These are phyloP conservation scores for Conus ventricosus DNA, from an alignment of 1,140 invertebrate species.

Conservation along the genomic window DNA sequence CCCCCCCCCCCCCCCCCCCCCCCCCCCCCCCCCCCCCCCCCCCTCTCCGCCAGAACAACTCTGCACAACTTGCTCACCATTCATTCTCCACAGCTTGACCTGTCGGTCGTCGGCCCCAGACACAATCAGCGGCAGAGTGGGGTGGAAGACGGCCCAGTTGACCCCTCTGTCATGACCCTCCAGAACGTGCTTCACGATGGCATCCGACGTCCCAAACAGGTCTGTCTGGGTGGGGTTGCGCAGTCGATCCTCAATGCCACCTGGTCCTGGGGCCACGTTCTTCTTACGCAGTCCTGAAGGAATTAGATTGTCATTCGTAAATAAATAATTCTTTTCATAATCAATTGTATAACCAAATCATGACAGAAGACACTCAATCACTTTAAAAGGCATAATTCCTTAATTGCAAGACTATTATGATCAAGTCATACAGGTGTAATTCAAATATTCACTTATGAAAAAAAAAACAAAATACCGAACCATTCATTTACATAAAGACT, in stretches of 20 bases:
- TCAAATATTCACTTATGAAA: too few relatives aligned
- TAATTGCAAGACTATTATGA: neutral
- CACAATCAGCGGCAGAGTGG: slow-evolving; percentile 94
- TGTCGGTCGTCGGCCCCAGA: slow-evolving; percentile 98
- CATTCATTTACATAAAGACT: too few relatives aligned
- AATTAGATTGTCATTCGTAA: slow-evolving; percentile 4
- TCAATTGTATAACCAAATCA: neutral
- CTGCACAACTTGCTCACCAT: slow-evolving; percentile 81
- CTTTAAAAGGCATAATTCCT: neutral
- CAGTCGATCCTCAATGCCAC: slow-evolving; percentile 91
- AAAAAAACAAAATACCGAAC: too few relatives aligned
- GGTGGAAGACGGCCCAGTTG: slow-evolving; percentile 99
- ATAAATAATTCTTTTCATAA: neutral
- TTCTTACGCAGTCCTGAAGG: slow-evolving; percentile 90
- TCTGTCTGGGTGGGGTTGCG: slow-evolving; percentile 91
- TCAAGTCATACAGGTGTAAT: too few relatives aligned
- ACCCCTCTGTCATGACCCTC: slow-evolving; percentile 91
- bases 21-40: neutral
- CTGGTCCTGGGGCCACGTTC: slow-evolving; percentile 95
- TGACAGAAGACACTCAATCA: neutral
- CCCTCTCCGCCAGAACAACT: neutral
- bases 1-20: neutral
- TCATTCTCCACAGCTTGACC: slow-evolving; percentile 99
- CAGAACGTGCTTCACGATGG: slow-evolving; percentile 97
- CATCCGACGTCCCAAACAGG: slow-evolving; percentile 97